Conservation (phyloP, 2,888 invertebrate genomes). For the Pammene fasciana region DNA sequence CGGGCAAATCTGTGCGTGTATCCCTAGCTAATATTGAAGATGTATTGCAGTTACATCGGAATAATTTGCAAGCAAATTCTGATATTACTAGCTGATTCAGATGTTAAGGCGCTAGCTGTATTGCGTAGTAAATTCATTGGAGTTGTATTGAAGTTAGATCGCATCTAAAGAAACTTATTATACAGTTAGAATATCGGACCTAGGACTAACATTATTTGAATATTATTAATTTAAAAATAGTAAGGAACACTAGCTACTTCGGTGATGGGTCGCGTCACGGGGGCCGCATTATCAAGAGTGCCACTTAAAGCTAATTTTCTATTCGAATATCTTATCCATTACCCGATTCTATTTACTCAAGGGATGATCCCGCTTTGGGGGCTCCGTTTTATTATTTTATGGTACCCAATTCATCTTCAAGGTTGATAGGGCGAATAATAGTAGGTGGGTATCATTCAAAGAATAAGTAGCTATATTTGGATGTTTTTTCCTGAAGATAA, state of each 20-base stretch:
- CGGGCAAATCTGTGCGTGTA: no score
- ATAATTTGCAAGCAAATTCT: no score
- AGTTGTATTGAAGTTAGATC: no score
- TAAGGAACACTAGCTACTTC: neutral
- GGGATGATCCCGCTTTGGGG: slow-evolving; percentile 49
- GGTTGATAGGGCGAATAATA: slow-evolving; percentile 29
- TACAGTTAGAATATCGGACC: no score
- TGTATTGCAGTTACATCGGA: no score
- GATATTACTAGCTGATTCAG: no score
- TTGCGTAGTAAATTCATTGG: no score
- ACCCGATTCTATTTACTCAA: slow-evolving; percentile 54
- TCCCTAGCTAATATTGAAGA: no score
- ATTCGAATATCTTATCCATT: slow-evolving; percentile 54
- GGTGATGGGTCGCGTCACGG: neutral
- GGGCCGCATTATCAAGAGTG: slow-evolving; percentile 16
- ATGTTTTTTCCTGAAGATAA: neutral
- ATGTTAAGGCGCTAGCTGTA: no score
- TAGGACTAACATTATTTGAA: no score
- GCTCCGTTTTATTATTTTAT: slow-evolving; percentile 37
- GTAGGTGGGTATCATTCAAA: slow-evolving; percentile 10
- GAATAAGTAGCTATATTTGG: neutral
- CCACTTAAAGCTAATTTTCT: slow-evolving; percentile 56
- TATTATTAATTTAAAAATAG: neutral
- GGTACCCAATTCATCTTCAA: slow-evolving; percentile 33
- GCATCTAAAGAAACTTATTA: no score